phyloP scores from a whole-genome alignment of 2,888 invertebrate species.

The Perdita meconis region DNA sequence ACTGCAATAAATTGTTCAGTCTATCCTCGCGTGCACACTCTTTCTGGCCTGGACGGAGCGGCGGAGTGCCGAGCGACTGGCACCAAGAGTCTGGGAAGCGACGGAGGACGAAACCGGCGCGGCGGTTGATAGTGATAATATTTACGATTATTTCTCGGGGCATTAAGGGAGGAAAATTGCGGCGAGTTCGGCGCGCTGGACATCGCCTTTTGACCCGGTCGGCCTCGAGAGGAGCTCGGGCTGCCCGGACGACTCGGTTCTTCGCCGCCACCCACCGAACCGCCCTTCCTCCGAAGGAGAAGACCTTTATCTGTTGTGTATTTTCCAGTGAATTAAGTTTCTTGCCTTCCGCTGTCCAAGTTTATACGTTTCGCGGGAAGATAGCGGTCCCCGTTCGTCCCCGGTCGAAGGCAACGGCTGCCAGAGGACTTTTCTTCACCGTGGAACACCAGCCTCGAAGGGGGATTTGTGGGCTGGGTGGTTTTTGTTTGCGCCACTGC shows the following conservation, averaged over 20 bases:
- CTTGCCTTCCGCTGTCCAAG: constrained; percentile 78
- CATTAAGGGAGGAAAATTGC: constrained; percentile 60
- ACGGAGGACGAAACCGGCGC: constrained; percentile 21
- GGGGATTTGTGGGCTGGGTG: constrained; percentile 62
- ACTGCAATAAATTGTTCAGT: constrained; percentile 67
- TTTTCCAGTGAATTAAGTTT: constrained; percentile 80
- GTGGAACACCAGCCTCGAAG: constrained; percentile 30
- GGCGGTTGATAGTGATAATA: constrained; percentile 63
- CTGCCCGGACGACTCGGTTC: constrained; percentile 11
- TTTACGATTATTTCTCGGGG: constrained; percentile 67
- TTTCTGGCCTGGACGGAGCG: neutral
- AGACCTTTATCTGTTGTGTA: constrained; percentile 78
- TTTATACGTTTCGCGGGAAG: constrained; percentile 78
- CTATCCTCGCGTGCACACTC: constrained; percentile 14
- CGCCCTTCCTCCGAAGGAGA: constrained; percentile 31
- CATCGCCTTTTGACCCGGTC: constrained; percentile 40
- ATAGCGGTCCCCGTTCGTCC: constrained; percentile 69
- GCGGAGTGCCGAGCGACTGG: neutral
- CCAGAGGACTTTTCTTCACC: constrained; percentile 54
- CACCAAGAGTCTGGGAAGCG: neutral
- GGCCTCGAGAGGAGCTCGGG: constrained; percentile 43
- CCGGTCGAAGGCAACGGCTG: constrained; percentile 52
- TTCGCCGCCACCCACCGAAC: constrained; percentile 27
- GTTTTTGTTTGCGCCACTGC: constrained; percentile 78
- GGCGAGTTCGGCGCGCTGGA: constrained; percentile 28